Evolutionary conservation across 2,888 invertebrate species (phyloP).

Genomic region (Cistogaster globosa): DNA sequence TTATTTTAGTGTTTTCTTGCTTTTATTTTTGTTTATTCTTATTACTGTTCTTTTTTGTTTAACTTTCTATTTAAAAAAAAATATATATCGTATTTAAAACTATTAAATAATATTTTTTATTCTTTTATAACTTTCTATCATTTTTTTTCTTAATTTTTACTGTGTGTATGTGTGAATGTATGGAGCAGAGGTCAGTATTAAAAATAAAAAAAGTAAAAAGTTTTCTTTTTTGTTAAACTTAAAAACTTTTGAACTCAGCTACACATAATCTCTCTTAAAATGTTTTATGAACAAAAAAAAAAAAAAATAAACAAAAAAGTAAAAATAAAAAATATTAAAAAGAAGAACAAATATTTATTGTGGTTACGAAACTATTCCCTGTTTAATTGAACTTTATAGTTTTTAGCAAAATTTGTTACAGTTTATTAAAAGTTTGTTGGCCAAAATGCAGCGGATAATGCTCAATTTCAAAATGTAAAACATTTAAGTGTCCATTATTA

Average conservation of each 20-base stretch:
- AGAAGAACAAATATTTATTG: neutral
- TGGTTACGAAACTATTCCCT: neutral
- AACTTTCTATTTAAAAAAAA: neutral
- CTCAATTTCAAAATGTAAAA: too few relatives aligned
- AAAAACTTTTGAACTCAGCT: neutral
- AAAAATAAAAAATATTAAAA: neutral
- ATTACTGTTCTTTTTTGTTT: too few relatives aligned
- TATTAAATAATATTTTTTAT: neutral
- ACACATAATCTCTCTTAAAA: neutral
- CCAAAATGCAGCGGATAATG: too few relatives aligned
- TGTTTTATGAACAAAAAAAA: neutral
- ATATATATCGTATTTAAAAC: neutral
- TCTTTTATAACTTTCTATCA: neutral
- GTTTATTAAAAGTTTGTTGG: too few relatives aligned
- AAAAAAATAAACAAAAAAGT: too few relatives aligned
- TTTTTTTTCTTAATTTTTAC: neutral
- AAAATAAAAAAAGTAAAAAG: neutral
- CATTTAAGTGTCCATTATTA: too few relatives aligned
- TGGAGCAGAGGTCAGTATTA: neutral
- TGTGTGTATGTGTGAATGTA: neutral
- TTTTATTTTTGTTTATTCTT: too few relatives aligned
- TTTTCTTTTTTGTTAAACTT: neutral
- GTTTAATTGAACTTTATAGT: neutral
- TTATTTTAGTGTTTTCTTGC: neutral
- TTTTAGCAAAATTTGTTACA: too few relatives aligned